Base-by-base conservation (phyloP, 30 jellyfish, hydroid and myxozoan species). In the Chrysaora quinquecirrha region DNA sequence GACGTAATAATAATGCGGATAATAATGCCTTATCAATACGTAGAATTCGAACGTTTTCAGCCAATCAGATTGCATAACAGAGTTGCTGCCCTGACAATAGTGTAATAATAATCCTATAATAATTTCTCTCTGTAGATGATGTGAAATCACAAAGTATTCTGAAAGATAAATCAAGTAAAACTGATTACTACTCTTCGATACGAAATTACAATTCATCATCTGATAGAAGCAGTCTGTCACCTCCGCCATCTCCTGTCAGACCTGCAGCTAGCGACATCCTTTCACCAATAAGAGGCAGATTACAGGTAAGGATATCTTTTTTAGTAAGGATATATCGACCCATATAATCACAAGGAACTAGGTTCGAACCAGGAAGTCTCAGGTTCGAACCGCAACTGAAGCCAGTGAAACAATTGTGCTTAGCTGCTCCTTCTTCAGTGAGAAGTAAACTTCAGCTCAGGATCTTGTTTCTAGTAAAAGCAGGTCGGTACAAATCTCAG, bases 211-310 rank as follows among this genome's bases (percentile, higher is more conserved):
- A 78, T 27, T 35, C 92, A 22, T 12, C 78, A 30, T 75, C 85
- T 22, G 58, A 31, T 34, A 68, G 62, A 31, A 74, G 96, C 73
- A 69, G 34, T 27, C 74, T 28, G 33, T 75, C 93, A 24, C 84
- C 96, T 32, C 96, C 96, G 4, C 85, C 87, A 0, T 88, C 96
- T 16, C 96, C 96, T 11, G 96, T 88, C 22, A 49, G 96, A 30
- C 96, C 96, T 32, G 69, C 89, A 2, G 77, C 90, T 32, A 54
- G 78, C 20, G 82, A 78, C 38, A 43, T 78, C 21, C 50, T 64
- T 30, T 87, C 96, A 19, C 96, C 89, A 24, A 16, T 46, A 4
- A 87, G 90, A 64, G 72, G 67, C 66, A 34, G 70, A 66, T 54
- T 43, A 14, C 79, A 77, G 96, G 96, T 87, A 24, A 1, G 19